phyloP scores from a whole-genome alignment of 2,888 invertebrate genomes.

The Caenorhabditis japonica region DNA sequence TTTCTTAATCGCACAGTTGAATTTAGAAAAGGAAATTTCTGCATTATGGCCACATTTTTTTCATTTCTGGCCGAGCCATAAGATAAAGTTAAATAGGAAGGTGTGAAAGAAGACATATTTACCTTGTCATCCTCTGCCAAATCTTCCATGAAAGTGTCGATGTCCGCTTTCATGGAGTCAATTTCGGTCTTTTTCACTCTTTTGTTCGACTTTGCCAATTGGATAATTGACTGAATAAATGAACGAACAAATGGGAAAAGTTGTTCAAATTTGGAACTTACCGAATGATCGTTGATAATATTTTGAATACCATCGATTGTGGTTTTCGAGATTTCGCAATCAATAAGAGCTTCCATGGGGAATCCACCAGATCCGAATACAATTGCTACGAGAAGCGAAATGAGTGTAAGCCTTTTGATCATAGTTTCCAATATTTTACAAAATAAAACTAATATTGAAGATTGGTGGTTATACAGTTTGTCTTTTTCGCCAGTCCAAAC shows the following conservation, averaged over 20 bases:
- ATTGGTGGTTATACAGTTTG: too few relatives aligned
- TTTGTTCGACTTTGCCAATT: slow-evolving; percentile 31
- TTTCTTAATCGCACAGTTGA: too few relatives aligned
- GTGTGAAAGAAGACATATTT: too few relatives aligned
- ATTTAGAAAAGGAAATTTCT: background rate
- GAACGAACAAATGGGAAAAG: too few relatives aligned
- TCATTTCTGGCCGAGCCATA: too few relatives aligned
- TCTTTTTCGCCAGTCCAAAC: too few relatives aligned
- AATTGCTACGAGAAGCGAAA: too few relatives aligned
- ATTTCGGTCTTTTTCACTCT: slow-evolving; percentile 43
- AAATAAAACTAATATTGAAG: too few relatives aligned
- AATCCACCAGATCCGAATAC: slow-evolving; percentile 11
- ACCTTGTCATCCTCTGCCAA: slow-evolving; percentile 37
- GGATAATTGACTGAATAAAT: slow-evolving; percentile 37
- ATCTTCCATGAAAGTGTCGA: slow-evolving; percentile 39
- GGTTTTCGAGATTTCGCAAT: slow-evolving; percentile 33
- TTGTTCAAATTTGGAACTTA: background rate
- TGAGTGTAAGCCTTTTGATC: too few relatives aligned
- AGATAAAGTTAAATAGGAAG: too few relatives aligned
- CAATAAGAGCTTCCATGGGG: slow-evolving; percentile 17
- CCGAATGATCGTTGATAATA: slow-evolving; percentile 32
- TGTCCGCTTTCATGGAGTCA: slow-evolving; percentile 45
- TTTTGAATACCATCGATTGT: slow-evolving; percentile 35
- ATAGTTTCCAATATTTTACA: too few relatives aligned
- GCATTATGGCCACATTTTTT: background rate